Percentiles rank a stretch among this genome's conserved stretches.
Evolutionary conservation across 2,113 vertebrate species (phyloP).

Genomic region (Archocentrus centrarchus): DNA sequence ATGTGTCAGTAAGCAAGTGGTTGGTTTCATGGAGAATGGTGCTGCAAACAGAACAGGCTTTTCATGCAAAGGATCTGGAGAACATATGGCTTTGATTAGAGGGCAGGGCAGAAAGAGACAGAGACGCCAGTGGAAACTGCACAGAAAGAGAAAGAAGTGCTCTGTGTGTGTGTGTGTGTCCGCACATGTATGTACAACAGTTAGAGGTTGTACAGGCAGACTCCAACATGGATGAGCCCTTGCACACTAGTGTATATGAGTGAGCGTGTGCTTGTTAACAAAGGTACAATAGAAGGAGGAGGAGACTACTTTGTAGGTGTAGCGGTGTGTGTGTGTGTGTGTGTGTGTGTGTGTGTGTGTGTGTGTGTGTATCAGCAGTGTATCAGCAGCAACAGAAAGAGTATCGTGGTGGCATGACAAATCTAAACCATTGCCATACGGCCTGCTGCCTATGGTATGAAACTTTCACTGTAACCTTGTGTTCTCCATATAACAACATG

Average conservation of each 20-base stretch:
- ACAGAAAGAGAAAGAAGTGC: slow-evolving; percentile 31
- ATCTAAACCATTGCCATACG: not conserved
- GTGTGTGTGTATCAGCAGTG: not conserved
- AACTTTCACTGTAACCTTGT: slow-evolving; percentile 3
- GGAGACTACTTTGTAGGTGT: not conserved
- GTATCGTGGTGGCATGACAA: not conserved
- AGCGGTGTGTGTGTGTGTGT: not conserved
- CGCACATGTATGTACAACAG: not conserved
- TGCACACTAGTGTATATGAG: not conserved
- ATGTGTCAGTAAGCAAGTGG: slow-evolving; percentile 31
- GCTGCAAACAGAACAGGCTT: slow-evolving; percentile 68
- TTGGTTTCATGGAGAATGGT: slow-evolving; percentile 18
- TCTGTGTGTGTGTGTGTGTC: slow-evolving; percentile 27
- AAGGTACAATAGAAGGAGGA: slow-evolving; percentile 40
- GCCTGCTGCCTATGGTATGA: not conserved
- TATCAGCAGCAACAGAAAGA: not conserved
- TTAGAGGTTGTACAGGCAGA: slow-evolving; percentile 19
- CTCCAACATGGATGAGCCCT: slow-evolving; percentile 25
- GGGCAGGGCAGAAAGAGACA: slow-evolving; percentile 61
- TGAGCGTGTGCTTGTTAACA: not conserved
- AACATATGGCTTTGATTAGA: slow-evolving; percentile 81
- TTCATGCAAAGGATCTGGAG: slow-evolving; percentile 67
- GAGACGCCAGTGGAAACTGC: slow-evolving; percentile 69
- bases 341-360: not conserved
- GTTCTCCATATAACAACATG: not conserved